Base-by-base conservation (phyloP, 1,140 invertebrate genomes). In the Pectinophora gossypiella region DNA sequence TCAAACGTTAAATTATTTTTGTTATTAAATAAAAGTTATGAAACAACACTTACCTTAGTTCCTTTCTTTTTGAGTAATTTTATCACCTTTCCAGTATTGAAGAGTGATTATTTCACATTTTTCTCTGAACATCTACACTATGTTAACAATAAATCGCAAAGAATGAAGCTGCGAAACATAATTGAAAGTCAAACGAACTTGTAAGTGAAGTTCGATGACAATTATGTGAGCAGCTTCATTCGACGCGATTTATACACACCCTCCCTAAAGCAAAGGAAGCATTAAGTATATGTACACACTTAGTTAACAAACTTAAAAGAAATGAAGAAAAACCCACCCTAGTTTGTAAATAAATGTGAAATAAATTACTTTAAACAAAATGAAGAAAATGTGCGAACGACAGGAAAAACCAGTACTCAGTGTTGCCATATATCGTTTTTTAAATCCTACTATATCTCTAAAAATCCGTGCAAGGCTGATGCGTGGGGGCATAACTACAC, bases 141-240 rank as follows among this genome's bases (percentile, higher is more conserved):
- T 27, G 47, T 36, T 19, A 48, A 48, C 47, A 10, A 13, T 47
- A 47, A 48, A 48, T 48, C 47, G 47, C 47, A 12, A 19, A n/a
- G 32, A 48, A 48, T 48, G 47, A 36, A 48, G 47, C 47, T 36
- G 47, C 32, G 15, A n/a, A 40, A 15, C 13, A 40, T 40, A 48
- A 48, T 48, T 35, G 19, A 36, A 10, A 32, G 36, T 48, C 47
- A 48, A 48, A 48, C 47, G 47, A 35, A 48, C 47, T 48, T 48
- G 42, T 44, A 48, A 18, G 47, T 48, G 47, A 48, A 48, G 27
- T 38, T 48, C 47, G 47, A 48, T 48, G 27, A 48, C 19, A 36
- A 48, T 48, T 48, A 48, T 48, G 19, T 48, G 47, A 48, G 32
- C 42, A 19, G 42, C 42, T 44, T 44, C 42, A 44, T 44, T 44